Base-by-base conservation (phyloP, 23 tunicate genomes). In the Trididemnum nubilum region DNA sequence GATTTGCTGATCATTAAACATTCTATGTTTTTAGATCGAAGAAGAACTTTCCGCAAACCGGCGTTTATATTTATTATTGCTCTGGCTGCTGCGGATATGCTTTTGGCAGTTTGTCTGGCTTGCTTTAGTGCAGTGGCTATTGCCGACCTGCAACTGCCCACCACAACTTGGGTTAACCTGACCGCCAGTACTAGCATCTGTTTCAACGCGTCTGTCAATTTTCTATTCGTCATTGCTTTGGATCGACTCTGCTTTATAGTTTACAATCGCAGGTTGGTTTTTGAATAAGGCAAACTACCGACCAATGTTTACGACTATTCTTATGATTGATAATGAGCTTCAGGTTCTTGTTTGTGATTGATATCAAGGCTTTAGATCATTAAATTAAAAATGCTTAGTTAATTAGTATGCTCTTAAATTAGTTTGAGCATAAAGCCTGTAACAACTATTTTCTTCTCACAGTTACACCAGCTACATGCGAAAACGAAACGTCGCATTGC, bases 201-300 rank as follows among this genome's bases (percentile, higher is more conserved):
- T 23, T 90, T 90, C 83, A 81, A 79, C 33, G 85, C 89, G 0
- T 90, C 96, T 0, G 86, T 85, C 35, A 73, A 79, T 30, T 81
- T 85, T 71, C 72, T 90, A 59, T 73, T 90, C 32, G 82, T 85
- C 31, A 84, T 90, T 31, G 96, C 96, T 2, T n/a, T 81, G 2
- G 96, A 90, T 61, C 51, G 96, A 22, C 86, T 90, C 9, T 79
- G 82, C 37, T 90, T 71, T 67, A 90, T 90, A 44, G 96, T 75
- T 21, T 90, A 90, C 96, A 79, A 90, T 50, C 36, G 60, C 58
- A 90, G 40, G 96, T 84, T 18, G 35, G 96, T 44, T 39, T 3
- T 21, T 5, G 29, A 12, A 26, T 61, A 26, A 44, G 9, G 54
- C 54, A 44, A n/a, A n/a, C n/a, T n/a, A n/a, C n/a, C n/a, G n/a